Base-by-base conservation (phyloP, 2,113 vertebrate species). In the Tetraodon nigroviridis region DNA sequence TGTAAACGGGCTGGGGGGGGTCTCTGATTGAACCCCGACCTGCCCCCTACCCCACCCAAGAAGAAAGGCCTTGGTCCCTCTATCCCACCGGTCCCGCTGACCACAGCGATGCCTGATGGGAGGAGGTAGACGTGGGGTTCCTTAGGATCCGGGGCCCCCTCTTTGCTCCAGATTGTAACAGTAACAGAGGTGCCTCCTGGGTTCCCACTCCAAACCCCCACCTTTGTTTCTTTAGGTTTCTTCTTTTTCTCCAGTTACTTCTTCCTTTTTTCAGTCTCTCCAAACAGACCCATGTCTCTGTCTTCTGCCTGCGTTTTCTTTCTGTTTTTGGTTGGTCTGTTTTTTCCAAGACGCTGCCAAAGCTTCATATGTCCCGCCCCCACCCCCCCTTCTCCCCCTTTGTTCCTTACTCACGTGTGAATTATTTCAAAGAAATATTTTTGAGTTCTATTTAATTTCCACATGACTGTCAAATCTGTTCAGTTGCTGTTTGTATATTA, bases 401-500 rank as follows among this genome's bases (percentile, higher is more conserved):
- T 47, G 84, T 93, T 92, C 90, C 92, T 93, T 92, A 93, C 91
- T 92, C 90, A 89, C 88, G 55, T 87, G 91, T 91, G 86, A 85
- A 90, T 92, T 92, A 89, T 91, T 92, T 92, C 89, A 80, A 86
- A 80, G 85, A 86, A 76, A 87, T 90, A 84, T 78, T 91, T 89
- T 88, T 90, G 65, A 83, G 86, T 91, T 90, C 58, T 80, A 73
- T 90, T 91, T 92, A 80, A 65, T 89, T 97, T 95, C 93, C 93
- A 97, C 95, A 97, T 97, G 95, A 98, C 94, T 98, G 94, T 97
- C 90, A 93, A 93, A 95, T 98, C 84, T 93, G 93, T 98, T 99
- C 90, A 94, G 94, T 99, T 99, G 96, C 95, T 98, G 94, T 99
- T 98, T 99, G 95, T 98, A 98, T 95, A 95, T 96, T 90, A 87